A percentile compares a stretch with the other conserved stretches of the same genome.
Evolutionary conservation across 1,140 invertebrate species (phyloP).

Genomic region (Grapholita molesta): DNA sequence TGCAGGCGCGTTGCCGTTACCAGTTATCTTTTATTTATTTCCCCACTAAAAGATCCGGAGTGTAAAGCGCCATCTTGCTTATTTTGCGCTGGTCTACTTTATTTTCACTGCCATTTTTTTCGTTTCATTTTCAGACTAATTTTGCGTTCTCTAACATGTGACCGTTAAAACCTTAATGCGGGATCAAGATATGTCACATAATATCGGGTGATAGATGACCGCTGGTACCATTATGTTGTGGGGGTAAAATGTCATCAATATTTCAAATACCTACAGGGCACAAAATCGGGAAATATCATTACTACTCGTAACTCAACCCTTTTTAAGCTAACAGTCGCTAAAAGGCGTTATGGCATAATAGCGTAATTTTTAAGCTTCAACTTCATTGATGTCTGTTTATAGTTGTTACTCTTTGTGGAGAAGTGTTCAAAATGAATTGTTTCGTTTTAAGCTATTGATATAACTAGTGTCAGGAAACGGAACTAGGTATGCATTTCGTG

Average conservation of each 20-base stretch:
- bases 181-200: slow-evolving; percentile 36
- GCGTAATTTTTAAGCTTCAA: too few relatives aligned
- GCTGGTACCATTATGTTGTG: not conserved
- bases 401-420: not conserved
- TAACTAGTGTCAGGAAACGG: too few relatives aligned
- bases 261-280: too few relatives aligned
- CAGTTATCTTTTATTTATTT: too few relatives aligned
- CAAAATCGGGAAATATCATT: too few relatives aligned
- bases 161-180: slow-evolving; percentile 13
- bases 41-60: too few relatives aligned
- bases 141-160: not conserved
- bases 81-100: too few relatives aligned
- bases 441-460: not conserved
- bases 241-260: not conserved
- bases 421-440: too few relatives aligned
- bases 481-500: too few relatives aligned
- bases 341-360: not conserved
- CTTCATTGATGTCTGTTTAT: not conserved
- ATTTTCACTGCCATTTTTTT: too few relatives aligned
- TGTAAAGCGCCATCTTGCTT: too few relatives aligned
- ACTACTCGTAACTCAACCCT: not conserved
- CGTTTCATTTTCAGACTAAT: not conserved
- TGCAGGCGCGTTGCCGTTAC: too few relatives aligned
- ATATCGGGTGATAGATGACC: slow-evolving; percentile 52
- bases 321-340: not conserved